Percentiles rank a stretch among this genome's conserved stretches.
These are phyloP conservation scores for Norana najaformis DNA, from an alignment of 2,888 invertebrate species.

Conservation along the genomic window DNA sequence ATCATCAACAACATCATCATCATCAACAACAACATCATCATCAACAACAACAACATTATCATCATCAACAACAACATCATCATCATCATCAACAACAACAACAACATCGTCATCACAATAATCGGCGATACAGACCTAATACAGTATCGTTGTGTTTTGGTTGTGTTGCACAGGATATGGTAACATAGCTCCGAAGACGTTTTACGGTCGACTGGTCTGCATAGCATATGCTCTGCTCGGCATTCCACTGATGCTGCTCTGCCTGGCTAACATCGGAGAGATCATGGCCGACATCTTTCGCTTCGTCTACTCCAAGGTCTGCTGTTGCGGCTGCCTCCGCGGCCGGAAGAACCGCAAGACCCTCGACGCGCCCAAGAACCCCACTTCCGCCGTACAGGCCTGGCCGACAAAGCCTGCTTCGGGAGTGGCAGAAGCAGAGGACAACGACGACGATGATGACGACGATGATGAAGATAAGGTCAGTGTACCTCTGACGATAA, in stretches of 20 bases:
- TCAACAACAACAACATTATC: too few species aligned
- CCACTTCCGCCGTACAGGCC: not conserved
- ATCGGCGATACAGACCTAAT: not conserved
- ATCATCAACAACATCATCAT: too few species aligned
- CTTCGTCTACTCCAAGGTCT: constrained; percentile 48
- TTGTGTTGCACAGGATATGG: constrained; percentile 57
- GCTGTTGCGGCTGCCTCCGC: constrained; percentile 42
- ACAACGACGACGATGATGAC: constrained; percentile 50
- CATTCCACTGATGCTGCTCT: constrained; percentile 66
- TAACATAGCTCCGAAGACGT: constrained; percentile 61
- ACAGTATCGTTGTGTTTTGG: not conserved
- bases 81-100: too few species aligned
- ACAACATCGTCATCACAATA: too few species aligned
- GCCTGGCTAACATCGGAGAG: constrained; percentile 66
- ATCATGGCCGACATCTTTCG: constrained; percentile 62
- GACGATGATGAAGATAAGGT: constrained; percentile 60
- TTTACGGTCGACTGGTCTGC: constrained; percentile 61
- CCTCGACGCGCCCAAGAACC: not conserved
- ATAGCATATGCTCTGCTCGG: constrained; percentile 63
- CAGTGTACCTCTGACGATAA: constrained; percentile 60
- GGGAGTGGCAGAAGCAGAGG: not conserved
- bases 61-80: too few species aligned
- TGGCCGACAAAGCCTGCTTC: not conserved
- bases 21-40: too few species aligned
- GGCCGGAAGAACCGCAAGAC: not conserved